A percentile compares a stretch with the other conserved stretches of the same genome.
Conservation (phyloP, 2,888 invertebrate species). For the Elaeidobius kamerunicus region DNA sequence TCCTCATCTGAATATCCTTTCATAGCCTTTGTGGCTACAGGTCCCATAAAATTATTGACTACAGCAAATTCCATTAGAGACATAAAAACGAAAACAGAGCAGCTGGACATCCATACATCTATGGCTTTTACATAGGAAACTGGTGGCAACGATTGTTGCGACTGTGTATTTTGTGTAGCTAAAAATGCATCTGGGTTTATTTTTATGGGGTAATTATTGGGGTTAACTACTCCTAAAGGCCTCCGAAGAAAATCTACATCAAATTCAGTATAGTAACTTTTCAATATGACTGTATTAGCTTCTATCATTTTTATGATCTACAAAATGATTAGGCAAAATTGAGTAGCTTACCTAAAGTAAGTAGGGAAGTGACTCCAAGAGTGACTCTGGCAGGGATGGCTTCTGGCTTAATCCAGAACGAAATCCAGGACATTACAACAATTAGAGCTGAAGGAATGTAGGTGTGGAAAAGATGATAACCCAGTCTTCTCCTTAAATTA, state of each 20-base stretch:
- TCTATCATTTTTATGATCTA: not conserved
- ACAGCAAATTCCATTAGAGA: conserved; percentile 89
- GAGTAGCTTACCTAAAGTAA: conserved; percentile 67
- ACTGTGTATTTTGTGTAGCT: conserved; percentile 92
- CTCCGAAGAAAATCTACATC: too few species aligned
- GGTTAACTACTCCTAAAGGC: too few species aligned
- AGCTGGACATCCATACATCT: conserved; percentile 91
- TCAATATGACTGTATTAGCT: too few species aligned
- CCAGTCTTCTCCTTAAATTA: conserved; percentile 76
- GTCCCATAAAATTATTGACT: conserved; percentile 84
- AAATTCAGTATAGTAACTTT: too few species aligned
- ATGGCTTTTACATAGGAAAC: conserved; percentile 92
- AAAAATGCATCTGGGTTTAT: conserved; percentile 34
- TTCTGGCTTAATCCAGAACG: conserved; percentile 93
- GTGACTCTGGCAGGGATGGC: conserved; percentile 89
- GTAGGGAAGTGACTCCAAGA: conserved; percentile 79
- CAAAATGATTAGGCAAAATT: not conserved
- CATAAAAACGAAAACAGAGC: conserved; percentile 87
- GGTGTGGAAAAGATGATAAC: conserved; percentile 88
- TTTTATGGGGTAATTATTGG: conserved; percentile 11
- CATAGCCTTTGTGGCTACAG: conserved; percentile 84
- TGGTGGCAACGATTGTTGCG: conserved; percentile 83
- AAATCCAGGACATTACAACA: conserved; percentile 95
- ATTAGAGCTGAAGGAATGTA: conserved; percentile 90
- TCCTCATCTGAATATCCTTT: conserved; percentile 88